These are phyloP conservation scores for Heterotilapia buettikoferi DNA, from an alignment of 2,113 vertebrate genomes.

Conservation along the genomic window DNA sequence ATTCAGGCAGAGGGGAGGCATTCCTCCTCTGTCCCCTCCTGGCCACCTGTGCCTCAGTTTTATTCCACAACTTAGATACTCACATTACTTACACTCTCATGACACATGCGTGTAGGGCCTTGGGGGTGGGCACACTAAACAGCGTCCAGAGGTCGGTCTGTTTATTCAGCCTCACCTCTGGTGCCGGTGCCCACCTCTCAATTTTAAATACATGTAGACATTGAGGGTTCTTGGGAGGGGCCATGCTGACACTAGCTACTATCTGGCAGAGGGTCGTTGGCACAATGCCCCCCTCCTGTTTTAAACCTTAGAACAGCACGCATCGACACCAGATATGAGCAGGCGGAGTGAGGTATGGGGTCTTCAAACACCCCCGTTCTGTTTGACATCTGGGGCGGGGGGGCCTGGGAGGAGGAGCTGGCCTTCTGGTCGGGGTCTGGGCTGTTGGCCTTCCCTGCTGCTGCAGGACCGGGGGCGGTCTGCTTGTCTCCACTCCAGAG, in stretches of 20 bases:
- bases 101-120: background rate
- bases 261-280: background rate
- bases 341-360: background rate
- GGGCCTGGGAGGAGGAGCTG: background rate
- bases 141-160: fast-evolving
- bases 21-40: background rate
- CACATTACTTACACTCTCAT: background rate
- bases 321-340: background rate
- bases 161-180: background rate
- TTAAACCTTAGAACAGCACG: background rate
- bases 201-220: background rate
- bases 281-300: background rate
- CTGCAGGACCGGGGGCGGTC: fast-evolving
- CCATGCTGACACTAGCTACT: background rate
- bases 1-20: background rate
- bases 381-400: background rate
- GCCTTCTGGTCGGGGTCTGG: background rate
- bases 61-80: background rate
- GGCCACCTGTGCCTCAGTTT: background rate
- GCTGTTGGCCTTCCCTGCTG: background rate
- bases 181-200: background rate
- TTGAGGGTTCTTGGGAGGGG: background rate
- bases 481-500: background rate
- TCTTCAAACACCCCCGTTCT: background rate
- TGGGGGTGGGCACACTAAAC: background rate